A percentile compares a stretch with the other conserved stretches of the same genome.
phyloP scores from a whole-genome alignment of 2,113 vertebrate genomes.

The Trochalopteron elliotii region DNA sequence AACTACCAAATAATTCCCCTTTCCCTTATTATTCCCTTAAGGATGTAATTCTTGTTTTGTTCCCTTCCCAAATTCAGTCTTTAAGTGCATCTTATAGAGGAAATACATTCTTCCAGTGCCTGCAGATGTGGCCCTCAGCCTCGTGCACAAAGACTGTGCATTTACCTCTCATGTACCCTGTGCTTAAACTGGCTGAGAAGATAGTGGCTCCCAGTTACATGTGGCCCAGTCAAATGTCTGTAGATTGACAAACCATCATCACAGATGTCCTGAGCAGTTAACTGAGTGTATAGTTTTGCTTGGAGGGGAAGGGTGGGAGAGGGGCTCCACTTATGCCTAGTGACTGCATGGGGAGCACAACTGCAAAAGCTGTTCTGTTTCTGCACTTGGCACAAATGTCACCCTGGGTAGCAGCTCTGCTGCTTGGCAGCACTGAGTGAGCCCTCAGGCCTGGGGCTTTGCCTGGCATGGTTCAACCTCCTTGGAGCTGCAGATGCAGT shows the following conservation, averaged over 20 bases:
- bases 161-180: background rate
- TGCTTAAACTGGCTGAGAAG: background rate
- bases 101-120: too few species aligned
- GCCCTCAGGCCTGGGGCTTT: accelerated
- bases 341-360: accelerated
- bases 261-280: background rate
- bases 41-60: background rate
- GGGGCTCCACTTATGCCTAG: accelerated
- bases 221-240: background rate
- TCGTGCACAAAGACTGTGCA: accelerated
- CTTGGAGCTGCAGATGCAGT: background rate
- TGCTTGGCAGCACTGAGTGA: background rate
- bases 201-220: background rate
- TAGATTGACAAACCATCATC: background rate
- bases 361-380: background rate
- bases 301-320: background rate
- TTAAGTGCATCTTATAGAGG: background rate
- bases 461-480: background rate
- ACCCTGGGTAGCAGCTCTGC: background rate
- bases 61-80: background rate
- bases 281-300: background rate
- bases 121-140: background rate
- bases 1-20: background rate
- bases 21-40: background rate
- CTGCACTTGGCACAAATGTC: background rate